Conservation (phyloP, 2,888 invertebrate genomes). For the Trichopria drosophilae region DNA sequence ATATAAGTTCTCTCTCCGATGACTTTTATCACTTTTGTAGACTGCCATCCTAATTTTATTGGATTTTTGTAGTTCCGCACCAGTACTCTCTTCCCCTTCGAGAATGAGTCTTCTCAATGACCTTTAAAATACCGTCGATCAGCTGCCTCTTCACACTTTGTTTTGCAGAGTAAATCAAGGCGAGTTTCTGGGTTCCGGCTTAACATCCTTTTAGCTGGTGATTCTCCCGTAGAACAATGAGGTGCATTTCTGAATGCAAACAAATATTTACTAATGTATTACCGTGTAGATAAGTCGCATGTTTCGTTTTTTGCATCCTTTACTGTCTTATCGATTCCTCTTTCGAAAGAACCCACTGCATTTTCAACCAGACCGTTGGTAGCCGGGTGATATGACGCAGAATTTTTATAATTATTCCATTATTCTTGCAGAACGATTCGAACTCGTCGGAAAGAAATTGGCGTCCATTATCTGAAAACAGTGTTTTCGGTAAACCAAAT, state of each 20-base stretch:
- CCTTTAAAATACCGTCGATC: constrained; percentile 13
- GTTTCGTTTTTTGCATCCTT: too few species aligned
- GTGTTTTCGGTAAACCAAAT: constrained; percentile 32
- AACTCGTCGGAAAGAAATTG: too few species aligned
- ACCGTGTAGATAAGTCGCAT: too few species aligned
- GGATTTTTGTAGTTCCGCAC: constrained; percentile 13
- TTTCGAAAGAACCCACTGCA: too few species aligned
- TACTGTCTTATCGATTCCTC: too few species aligned
- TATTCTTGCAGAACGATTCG: too few species aligned
- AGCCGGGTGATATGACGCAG: constrained; percentile 30
- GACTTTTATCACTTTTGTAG: constrained; percentile 11
- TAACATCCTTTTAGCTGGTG: too few species aligned
- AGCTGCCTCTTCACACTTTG: constrained; percentile 6
- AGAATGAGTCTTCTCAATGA: constrained; percentile 18
- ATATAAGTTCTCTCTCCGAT: too few species aligned
- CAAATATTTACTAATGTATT: constrained; percentile 21
- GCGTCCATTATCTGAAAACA: too few species aligned
- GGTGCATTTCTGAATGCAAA: too few species aligned
- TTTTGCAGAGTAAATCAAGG: constrained; percentile 22
- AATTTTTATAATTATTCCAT: constrained; percentile 17
- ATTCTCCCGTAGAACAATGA: too few species aligned
- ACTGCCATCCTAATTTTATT: constrained; percentile 17
- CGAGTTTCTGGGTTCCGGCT: constrained; percentile 25
- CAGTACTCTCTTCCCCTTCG: constrained; percentile 13
- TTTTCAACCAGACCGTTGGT: constrained; percentile 25